Conservation (phyloP, 1,140 invertebrate genomes). For the Conopomorpha cramerella region DNA sequence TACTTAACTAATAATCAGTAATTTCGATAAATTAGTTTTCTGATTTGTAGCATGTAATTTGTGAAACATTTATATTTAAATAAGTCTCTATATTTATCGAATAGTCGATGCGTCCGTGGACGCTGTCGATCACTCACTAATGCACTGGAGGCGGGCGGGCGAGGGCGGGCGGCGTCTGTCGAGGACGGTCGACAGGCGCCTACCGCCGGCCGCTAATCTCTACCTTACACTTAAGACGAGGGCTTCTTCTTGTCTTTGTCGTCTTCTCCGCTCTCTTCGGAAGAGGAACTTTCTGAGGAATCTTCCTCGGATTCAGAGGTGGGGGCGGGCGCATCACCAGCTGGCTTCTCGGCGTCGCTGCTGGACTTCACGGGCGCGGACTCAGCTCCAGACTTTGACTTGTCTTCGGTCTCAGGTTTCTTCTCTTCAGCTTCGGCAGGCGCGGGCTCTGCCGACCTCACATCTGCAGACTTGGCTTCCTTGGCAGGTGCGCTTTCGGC, state of each 20-base stretch:
- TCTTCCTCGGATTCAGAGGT: constrained; percentile 33
- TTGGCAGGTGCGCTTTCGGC: neutral
- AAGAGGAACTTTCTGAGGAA: no score
- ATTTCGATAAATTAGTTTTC: no score
- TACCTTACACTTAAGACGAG: constrained; percentile 31
- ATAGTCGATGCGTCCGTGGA: no score
- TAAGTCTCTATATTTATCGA: constrained; percentile 53
- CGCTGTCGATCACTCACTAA: no score
- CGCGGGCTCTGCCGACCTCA: constrained; percentile 4
- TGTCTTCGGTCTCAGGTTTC: neutral
- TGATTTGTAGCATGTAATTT: no score
- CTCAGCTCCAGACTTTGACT: neutral
- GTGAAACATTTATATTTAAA: constrained; percentile 56
- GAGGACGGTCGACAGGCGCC: constrained; percentile 48
- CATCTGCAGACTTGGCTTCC: neutral
- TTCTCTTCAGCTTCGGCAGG: constrained; percentile 4
- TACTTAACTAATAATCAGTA: no score
- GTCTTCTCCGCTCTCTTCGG: constrained; percentile 23
- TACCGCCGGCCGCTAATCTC: constrained; percentile 20
- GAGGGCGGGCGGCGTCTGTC: constrained; percentile 35
- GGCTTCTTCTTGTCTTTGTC: constrained; percentile 3
- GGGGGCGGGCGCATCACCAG: constrained; percentile 16
- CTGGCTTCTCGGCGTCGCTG: constrained; percentile 11
- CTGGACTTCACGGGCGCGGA: no score
- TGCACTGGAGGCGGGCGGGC: constrained; percentile 2